phyloP scores from a whole-genome alignment of 2,797 vertebrate species.

The Novumbra hubbsi region DNA sequence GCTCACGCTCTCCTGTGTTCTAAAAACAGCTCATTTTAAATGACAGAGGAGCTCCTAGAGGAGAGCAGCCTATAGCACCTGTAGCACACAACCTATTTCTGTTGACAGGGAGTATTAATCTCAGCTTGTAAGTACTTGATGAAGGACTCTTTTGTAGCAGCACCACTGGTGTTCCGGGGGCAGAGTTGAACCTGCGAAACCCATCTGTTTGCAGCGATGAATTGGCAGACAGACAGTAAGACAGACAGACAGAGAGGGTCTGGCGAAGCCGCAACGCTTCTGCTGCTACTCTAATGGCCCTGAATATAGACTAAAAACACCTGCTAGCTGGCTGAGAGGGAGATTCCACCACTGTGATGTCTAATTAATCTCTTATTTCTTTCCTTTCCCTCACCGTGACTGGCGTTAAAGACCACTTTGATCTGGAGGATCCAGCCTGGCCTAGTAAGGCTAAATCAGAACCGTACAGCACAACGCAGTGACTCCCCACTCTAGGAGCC shows the following conservation, averaged over 20 bases:
- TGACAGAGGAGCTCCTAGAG: constrained; percentile 53
- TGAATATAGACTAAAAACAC: constrained; percentile 76
- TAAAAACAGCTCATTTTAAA: constrained; percentile 69
- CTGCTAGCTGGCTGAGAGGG: constrained; percentile 59
- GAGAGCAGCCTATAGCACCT: constrained; percentile 60
- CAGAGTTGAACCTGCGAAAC: constrained; percentile 62
- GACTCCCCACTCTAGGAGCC: no score
- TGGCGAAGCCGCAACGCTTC: constrained; percentile 11
- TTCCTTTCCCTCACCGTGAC: constrained; percentile 58
- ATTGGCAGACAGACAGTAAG: constrained; percentile 58
- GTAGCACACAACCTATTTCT: constrained; percentile 63
- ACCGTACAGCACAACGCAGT: constrained; percentile 49
- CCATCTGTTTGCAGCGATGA: constrained; percentile 61
- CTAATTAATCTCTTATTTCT: constrained; percentile 76
- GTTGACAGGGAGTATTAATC: constrained; percentile 72
- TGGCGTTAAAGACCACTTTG: constrained; percentile 70
- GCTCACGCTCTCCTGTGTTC: constrained; percentile 41
- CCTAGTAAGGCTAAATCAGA: constrained; percentile 37
- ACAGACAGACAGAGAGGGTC: neutral
- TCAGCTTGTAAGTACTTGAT: constrained; percentile 62
- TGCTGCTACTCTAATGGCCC: constrained; percentile 67
- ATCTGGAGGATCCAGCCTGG: constrained; percentile 61
- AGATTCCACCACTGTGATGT: constrained; percentile 69
- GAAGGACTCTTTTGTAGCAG: constrained; percentile 59
- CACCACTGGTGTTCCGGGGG: constrained; percentile 52